Evolutionary conservation across 1,140 invertebrate species (phyloP), one percentile per base, ranked within the genome.

Genomic region (Halictus rubicundus): DNA sequence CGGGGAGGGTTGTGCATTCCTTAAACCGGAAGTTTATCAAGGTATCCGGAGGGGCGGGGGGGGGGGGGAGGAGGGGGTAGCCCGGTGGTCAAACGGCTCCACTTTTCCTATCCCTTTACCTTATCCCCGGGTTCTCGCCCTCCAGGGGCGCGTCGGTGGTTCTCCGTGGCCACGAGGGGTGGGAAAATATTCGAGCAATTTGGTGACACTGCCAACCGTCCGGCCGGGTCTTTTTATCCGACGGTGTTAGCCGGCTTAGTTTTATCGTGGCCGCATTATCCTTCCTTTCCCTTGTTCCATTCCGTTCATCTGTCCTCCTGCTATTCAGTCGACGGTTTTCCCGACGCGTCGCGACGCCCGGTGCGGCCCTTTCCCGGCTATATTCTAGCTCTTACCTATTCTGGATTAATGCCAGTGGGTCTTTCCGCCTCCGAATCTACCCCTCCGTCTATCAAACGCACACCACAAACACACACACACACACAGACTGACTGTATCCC

Each of bases 121-220:
- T 8, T 8, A 3, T 39, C 37, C 37, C 37, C 37, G 3, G 42
- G 59, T 27, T 52, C 27, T 27, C 59, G 60, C 4, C 27, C 27
- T 0, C 23, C 0, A 49, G 57, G 72, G 16, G 14, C 19, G 54
- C 25, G 52, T 42, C 49, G 12, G 70, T 46, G 42, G 72, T 72
- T 27, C n/a, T n/a, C 64, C 63, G 64, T 52, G 52, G 63, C 37
- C 79, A 32, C 32, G n/a, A 57, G 69, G 79, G 81, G 83, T 85
- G 88, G 88, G 87, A 88, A 91, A 91, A 91, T 91, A 91, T 91
- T 91, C 87, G 82, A 88, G 86, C 88, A 88, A 90, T 91, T 90
- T 89, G 87, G 88, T 88, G 88, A 91, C 90, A 90, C 88, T 89
- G 87, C 87, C 88, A 89, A 89, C 85, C 86, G 79, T 81, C 83